These are phyloP conservation scores for Apeira syringaria DNA, from an alignment of 2,888 invertebrate genomes.

Conservation along the genomic window DNA sequence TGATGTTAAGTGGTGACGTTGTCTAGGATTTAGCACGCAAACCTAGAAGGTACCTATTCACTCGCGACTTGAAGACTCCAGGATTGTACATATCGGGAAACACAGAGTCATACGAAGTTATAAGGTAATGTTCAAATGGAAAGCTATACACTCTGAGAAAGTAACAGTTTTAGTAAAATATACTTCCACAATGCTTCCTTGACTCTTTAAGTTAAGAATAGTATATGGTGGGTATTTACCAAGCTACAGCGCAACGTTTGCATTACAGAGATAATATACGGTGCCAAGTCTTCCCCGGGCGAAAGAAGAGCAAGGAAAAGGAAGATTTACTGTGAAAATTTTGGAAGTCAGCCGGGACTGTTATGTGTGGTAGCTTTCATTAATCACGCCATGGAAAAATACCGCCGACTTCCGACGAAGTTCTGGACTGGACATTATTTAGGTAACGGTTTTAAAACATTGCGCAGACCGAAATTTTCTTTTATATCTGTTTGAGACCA, in stretches of 20 bases:
- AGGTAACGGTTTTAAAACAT: constrained; percentile 23
- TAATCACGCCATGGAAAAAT: constrained; percentile 75
- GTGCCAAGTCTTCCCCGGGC: constrained; percentile 75
- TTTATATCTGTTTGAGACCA: not conserved
- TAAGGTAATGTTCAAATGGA: too few relatives aligned
- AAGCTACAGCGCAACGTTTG: constrained; percentile 69
- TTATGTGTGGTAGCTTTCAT: constrained; percentile 71
- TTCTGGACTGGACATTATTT: constrained; percentile 32
- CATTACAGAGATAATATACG: constrained; percentile 78
- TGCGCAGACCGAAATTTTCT: constrained; percentile 1
- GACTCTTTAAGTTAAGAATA: constrained; percentile 46
- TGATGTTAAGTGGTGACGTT: too few relatives aligned
- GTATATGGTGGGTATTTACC: constrained; percentile 58
- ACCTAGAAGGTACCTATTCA: too few relatives aligned
- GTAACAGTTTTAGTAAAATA: constrained; percentile 8
- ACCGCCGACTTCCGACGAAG: constrained; percentile 37
- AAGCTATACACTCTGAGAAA: too few relatives aligned
- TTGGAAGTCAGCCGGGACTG: constrained; percentile 80
- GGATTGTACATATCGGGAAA: too few relatives aligned
- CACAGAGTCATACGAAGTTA: too few relatives aligned
- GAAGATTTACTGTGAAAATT: constrained; percentile 77
- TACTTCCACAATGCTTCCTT: constrained; percentile 17
- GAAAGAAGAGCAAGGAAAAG: constrained; percentile 78
- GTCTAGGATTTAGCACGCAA: too few relatives aligned
- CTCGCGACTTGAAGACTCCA: too few relatives aligned